Base-by-base conservation (phyloP, 2,888 invertebrate species). In the Celastrina argiolus region DNA sequence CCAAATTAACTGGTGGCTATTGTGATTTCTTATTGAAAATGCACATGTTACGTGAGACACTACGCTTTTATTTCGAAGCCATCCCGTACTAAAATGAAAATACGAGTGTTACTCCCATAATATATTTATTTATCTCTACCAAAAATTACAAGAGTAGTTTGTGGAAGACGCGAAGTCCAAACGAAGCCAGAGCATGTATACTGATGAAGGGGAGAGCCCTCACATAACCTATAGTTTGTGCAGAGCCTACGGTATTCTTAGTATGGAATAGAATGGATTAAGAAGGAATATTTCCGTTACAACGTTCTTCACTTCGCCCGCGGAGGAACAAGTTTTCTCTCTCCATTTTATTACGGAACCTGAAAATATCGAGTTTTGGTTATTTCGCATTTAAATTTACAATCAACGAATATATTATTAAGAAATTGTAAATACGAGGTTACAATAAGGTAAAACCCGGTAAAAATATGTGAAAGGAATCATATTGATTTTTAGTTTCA, bases 251-350 rank as follows among this genome's bases (percentile, higher is more conserved):
- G 31, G n/a, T 58, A 16, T n/a, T n/a, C 31, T 26, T 31, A n/a
- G n/a, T n/a, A n/a, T n/a, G n/a, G 58, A 58, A 58, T 58, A n/a
- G 58, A 56, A 28, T 8, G 26, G 56, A 58, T 31, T 28, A 58
- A n/a, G 8, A 16, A 12, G 51, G 51, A 45, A 45, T 51, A 22
- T 22, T 51, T 51, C 51, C 51, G 22, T 12, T 51, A 51, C 51
- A 51, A 22, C 51, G 26, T 51, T 51, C 16, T 51, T 22, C 22
- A 51, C 51, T 51, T 51, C 12, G 14, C 22, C 51, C 22, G 22
- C 22, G 12, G 51, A 51, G 22, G 51, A 22, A 14, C 12, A 51
- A 51, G 22, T 51, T 51, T 51, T 26, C 12, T 14, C 22, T 22
- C 0, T 51, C 22, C 22, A 22, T 51, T 51, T 45, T 51, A 26